Base-by-base conservation (phyloP, 2,888 invertebrate genomes). In the Himalopsyche japonica region DNA sequence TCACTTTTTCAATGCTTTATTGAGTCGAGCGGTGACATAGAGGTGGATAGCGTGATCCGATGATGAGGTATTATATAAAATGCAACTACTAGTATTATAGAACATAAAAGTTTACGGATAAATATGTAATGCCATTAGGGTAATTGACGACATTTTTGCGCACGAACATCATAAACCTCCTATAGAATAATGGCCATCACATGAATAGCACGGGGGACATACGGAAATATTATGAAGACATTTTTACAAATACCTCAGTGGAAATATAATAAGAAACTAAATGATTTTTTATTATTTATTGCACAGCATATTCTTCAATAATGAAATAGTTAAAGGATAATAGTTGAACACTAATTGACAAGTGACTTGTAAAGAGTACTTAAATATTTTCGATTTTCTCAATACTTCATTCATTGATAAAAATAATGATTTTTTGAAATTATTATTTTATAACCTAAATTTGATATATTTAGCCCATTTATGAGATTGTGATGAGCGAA, bases 91-190 rank as follows among this genome's bases (percentile, higher is more conserved):
- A 78, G 57, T 34, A 80, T 77, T 79, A 76, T 34, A 24, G 76
- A 34, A 64, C 80, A 48, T 79, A 80, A 83, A 80, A 78, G 80
- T 57, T 79, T 76, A 30, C 27, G 76, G 76, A 80, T 80, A 83
- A 83, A 70, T 43, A 83, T 80, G 81, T 70, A 43, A 48, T 78
- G 79, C 84, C 64, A 81, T 84, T 84, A 81, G 70, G 30, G 43
- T 84, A 84, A 84, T 84, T 84, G 80, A 76, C 70, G 83, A 79
- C 83, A 83, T 83, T 83, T 80, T 83, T 79, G 79, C 82, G 79
- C 82, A 79, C 82, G 82, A 82, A 82, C 48, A 32, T 48, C 32
- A 70, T 70, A 70, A 70, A 70, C 30, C 70, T 27, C 1, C 30
- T 27, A 70, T 70, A 30, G 70, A 70, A 70, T 70, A 70, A 70